Base-by-base conservation (phyloP, 2,888 invertebrate genomes). In the Zaprionus bogoriensis region DNA sequence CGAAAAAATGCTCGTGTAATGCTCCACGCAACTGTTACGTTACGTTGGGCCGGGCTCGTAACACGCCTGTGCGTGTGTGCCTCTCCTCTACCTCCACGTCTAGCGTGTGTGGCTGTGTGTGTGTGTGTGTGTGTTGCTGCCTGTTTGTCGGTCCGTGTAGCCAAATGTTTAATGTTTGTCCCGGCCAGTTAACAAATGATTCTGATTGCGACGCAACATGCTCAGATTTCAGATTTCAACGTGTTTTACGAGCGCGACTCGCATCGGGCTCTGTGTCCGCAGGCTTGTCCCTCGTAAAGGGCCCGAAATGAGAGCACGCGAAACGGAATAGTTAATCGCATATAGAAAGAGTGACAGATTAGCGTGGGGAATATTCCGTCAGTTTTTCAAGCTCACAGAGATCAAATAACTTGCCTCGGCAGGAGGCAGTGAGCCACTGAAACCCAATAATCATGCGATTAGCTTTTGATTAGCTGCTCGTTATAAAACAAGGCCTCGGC, bases 11-110 rank as follows among this genome's bases (percentile, higher is more conserved):
- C 39, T 60, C 46, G 45, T 74, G 62, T 79, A 68, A 77, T 75
- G 77, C 60, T 59, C 41, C 77, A 77, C 83, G 80, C 77, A 77
- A 77, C 73, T 77, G 77, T 82, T 79, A 79, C 79, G 55, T 12
- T n/a, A n/a, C n/a, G n/a, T n/a, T n/a, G n/a, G 30, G 30, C 27
- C 39, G 22, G n/a, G 42, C 46, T 30, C 52, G 25, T 39, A 39
- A 59, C 59, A n/a, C 23, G 30, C 54, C n/a, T 36, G 46, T 36
- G 50, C 58, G 57, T 39, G 19, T 52, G 1, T 50, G 27, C n/a
- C n/a, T 30, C 30, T 30, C 9, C n/a, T 30, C 23, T 23, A 3
- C 23, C 4, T 23, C 23, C 6, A 3, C 23, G 23, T 23, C 41
- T 10, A 41, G 10, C n/a, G n/a, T n/a, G 12, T 38, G 55, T 66